Evolutionary conservation across 2,888 invertebrate genomes (phyloP), one percentile per base, ranked within the genome.

Genomic region (Nomada ruficornis): DNA sequence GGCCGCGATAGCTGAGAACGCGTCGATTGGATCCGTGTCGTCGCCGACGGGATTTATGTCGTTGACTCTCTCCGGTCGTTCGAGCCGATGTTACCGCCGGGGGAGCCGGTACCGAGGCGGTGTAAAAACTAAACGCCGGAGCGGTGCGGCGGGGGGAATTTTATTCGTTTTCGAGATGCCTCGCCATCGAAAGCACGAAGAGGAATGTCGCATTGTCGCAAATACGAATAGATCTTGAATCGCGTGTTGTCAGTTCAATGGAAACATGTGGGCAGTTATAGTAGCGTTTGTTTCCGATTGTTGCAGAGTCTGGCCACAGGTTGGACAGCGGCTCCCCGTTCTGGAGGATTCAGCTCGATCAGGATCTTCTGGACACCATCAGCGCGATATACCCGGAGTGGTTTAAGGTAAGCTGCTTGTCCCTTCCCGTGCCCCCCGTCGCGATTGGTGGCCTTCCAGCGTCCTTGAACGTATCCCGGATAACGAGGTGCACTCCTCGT

Each of bases 351-450:
- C 97, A 98, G 94, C 96, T 98, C 95, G 98, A 98, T 95, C 96
- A 97, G 95, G 98, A 98, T 95, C 96, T 98, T 93, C 96, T 98
- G 94, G 97, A 98, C 95, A 98, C 98, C 94, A 97, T 98, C 93
- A 97, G 97, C 94, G 97, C 97, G 92, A 97, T 98, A 94, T 98
- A 98, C 95, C 98, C 98, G 91, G 98, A 97, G 96, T 98, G 98
- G 98, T 98, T 98, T 95, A 97, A 97, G 94, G 95, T 94, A 86
- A 91, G 88, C 83, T 55, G 60, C 36, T 78, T 59, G 55, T 23
- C 50, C 75, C 64, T 54, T 29, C 44, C 50, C 55, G 26, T 69
- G 75, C 59, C 54, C 36, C 67, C 52, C 29, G 52, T 36, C 44
- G 26, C 57, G 59, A 72, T 70, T 76, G 69, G 64, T 69, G 74